These are phyloP conservation scores for Cylindroiulus punctatus DNA, from an alignment of 2,888 invertebrate species.

Conservation along the genomic window DNA sequence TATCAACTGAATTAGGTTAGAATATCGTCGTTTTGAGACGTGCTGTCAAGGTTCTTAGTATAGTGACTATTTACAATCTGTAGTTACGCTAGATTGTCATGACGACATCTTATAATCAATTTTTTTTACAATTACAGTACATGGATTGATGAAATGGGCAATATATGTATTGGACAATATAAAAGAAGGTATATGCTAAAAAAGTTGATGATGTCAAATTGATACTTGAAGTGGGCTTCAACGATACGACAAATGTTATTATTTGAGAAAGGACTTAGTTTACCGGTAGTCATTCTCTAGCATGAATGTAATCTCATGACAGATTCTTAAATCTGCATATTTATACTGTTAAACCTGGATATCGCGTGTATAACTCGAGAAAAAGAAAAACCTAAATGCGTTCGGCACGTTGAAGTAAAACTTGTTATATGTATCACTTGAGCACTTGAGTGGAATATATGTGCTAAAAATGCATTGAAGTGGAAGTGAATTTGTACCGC, in stretches of 20 bases:
- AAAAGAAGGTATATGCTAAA: not conserved
- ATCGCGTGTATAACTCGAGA: not conserved
- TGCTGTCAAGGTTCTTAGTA: too few relatives aligned
- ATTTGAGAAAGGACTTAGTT: not conserved
- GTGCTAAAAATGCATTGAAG: conserved; percentile 36
- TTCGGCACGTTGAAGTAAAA: conserved; percentile 13
- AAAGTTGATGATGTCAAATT: not conserved
- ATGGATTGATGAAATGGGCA: too few relatives aligned
- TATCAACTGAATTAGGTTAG: too few relatives aligned
- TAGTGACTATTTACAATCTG: too few relatives aligned
- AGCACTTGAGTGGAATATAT: conserved; percentile 39
- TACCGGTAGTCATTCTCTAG: not conserved
- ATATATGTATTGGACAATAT: not conserved
- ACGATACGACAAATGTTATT: not conserved
- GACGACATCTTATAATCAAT: too few relatives aligned
- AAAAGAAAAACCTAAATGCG: not conserved
- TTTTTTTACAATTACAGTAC: too few relatives aligned
- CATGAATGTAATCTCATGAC: not conserved
- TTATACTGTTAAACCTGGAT: not conserved
- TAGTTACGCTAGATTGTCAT: too few relatives aligned
- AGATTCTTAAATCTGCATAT: not conserved
- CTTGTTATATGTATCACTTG: conserved; percentile 33
- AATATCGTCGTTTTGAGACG: too few relatives aligned
- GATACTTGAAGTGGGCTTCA: not conserved
- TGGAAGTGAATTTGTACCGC: conserved; percentile 22